Evolutionary conservation across 2,888 invertebrate species (phyloP), one percentile per base, ranked within the genome.

Genomic region (Danaus chrysippus): DNA sequence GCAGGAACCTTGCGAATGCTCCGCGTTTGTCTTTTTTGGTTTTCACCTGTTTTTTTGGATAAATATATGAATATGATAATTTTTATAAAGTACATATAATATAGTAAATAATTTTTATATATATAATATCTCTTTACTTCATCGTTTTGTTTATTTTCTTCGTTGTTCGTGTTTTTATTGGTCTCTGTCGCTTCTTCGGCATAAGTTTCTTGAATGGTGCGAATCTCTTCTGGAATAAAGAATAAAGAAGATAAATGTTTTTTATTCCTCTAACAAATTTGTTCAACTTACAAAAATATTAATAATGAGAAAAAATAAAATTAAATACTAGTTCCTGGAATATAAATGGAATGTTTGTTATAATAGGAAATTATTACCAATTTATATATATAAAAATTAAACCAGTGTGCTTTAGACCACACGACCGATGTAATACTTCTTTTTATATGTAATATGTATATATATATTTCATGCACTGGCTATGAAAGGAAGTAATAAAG

Each of bases 1-100:
- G 62, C 53, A 68, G 56, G 12, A 73, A 56, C 13, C 68, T 49
- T 9, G 65, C 66, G 9, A 73, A 62, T 11, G 65, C 65, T 1
- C 70, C 63, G 56, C 64, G 67, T 53, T 57, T 62, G 13, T 65
- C 64, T n/a, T 54, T 57, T 15, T 58, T 52, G 19, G 11, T 49
- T 13, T 55, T 58, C 10, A 17, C 49, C 49, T 49, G 49, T 11
- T 17, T 17, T 49, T 17, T 49, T 17, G 9, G 10, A 10, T 17
- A 17, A 43, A 43, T 17, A 17, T 17, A 49, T 8, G 13, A 13
- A 49, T 5, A 9, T 49, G n/a, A 15, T 49, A 49, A 13, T 13
- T 44, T 44, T 44, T 12, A 1, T 1, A 11, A 1, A 12, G 12
- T 10, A 0, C 3, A 2, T 46, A 11, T 12, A 1, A 2, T 13